These are phyloP conservation scores for Rhinichthys klamathensis DNA, from an alignment of 2,113 vertebrate genomes.

Conservation along the genomic window DNA sequence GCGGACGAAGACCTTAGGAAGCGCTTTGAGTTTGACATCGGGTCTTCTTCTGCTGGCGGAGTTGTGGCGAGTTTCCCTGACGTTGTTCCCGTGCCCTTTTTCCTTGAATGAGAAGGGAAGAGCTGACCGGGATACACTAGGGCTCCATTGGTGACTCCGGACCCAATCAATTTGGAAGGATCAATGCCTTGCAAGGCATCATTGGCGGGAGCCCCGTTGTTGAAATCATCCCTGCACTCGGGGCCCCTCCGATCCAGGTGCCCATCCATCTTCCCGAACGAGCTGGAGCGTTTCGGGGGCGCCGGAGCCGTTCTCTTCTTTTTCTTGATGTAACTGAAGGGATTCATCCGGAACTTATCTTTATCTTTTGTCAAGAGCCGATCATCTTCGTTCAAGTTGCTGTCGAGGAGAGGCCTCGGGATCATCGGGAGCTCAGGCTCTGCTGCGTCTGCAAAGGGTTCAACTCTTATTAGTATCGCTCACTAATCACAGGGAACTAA, in stretches of 20 bases:
- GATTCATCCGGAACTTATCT: conserved; percentile 85
- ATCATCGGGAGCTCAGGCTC: conserved; percentile 90
- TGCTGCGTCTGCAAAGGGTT: conserved; percentile 75
- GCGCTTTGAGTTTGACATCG: conserved; percentile 81
- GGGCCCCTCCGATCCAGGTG: conserved; percentile 78
- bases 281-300: conserved; percentile 94
- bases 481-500: background rate
- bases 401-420: conserved; percentile 79
- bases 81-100: conserved; percentile 79
- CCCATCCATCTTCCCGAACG: conserved; percentile 88
- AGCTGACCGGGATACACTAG: conserved; percentile 76
- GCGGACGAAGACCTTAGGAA: conserved; percentile 90
- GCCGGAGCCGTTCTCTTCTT: conserved; percentile 93
- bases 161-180: conserved; percentile 72
- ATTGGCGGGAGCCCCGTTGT: conserved; percentile 68
- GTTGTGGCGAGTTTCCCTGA: conserved; percentile 72
- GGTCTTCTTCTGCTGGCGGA: conserved; percentile 82
- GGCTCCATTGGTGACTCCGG: conserved; percentile 83
- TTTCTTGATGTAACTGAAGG: conserved; percentile 94
- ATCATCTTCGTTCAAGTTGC: conserved; percentile 88
- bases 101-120: conserved; percentile 82
- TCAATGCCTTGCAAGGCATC: conserved; percentile 65
- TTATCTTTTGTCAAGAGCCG: conserved; percentile 89
- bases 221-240: conserved; percentile 72
- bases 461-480: background rate